phyloP scores from a whole-genome alignment of 2,113 vertebrate genomes.

The Petaurus breviceps region DNA sequence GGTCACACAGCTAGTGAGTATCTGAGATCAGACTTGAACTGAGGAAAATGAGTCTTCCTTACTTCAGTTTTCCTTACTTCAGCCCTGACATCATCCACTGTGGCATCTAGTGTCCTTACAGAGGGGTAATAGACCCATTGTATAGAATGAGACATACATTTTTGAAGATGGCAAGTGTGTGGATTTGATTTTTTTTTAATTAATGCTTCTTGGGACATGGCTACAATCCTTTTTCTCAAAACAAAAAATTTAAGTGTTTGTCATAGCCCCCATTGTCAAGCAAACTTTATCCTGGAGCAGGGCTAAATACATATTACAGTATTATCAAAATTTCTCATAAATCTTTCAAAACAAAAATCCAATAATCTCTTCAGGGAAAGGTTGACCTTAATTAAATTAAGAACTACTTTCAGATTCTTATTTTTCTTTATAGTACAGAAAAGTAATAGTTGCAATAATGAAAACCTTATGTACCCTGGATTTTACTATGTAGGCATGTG shows the following conservation, averaged over 20 bases:
- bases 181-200: slow-evolving; percentile 22
- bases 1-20: neutral
- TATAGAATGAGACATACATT: neutral
- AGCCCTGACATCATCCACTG: neutral
- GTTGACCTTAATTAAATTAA: slow-evolving; percentile 53
- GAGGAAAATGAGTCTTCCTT: neutral
- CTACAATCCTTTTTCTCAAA: neutral
- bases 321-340: neutral
- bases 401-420: slow-evolving; percentile 60
- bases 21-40: neutral
- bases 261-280: rapidly evolving
- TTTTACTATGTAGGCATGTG: slow-evolving; percentile 14
- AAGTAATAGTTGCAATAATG: slow-evolving; percentile 41
- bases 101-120: neutral
- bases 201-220: neutral
- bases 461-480: slow-evolving; percentile 52
- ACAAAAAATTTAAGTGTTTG: rapidly evolving
- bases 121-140: neutral
- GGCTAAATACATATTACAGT: neutral
- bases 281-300: rapidly evolving
- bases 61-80: neutral
- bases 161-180: neutral
- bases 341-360: neutral
- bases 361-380: slow-evolving; percentile 24
- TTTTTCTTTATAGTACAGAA: slow-evolving; percentile 51